phyloP scores from a whole-genome alignment of 2,113 vertebrate genomes.

The Zootoca vivipara region DNA sequence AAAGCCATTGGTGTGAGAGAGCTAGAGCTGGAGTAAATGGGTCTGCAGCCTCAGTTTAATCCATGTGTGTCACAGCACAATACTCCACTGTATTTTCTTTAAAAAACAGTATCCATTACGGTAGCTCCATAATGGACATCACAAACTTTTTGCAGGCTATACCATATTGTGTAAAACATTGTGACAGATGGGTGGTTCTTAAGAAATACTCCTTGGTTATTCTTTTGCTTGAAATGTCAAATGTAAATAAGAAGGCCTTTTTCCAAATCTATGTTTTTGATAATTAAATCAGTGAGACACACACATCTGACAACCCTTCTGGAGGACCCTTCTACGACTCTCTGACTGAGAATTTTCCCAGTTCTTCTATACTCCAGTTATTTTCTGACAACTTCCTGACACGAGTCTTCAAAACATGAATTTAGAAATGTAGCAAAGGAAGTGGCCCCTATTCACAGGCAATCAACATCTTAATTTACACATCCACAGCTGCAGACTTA shows the following conservation, averaged over 20 bases:
- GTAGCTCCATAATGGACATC: constrained; percentile 20
- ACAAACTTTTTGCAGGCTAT: constrained; percentile 23
- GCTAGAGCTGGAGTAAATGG: background rate
- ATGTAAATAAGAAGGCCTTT: constrained; percentile 73
- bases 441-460: background rate
- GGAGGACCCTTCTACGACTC: background rate
- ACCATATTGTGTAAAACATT: constrained; percentile 54
- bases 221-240: constrained; percentile 53
- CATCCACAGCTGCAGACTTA: background rate
- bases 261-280: constrained; percentile 43
- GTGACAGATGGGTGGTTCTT: constrained; percentile 70
- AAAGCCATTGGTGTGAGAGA: background rate
- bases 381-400: background rate
- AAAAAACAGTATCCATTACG: constrained; percentile 15
- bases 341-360: background rate
- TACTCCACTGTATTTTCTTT: constrained; percentile 13
- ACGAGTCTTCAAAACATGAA: background rate
- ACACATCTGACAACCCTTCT: constrained; percentile 6
- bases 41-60: background rate
- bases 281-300: constrained; percentile 52
- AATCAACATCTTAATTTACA: background rate
- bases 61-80: background rate
- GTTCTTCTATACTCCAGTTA: background rate
- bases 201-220: constrained; percentile 67
- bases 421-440: background rate